phyloP scores from a whole-genome alignment of 2,113 vertebrate species.

The Vireo altiloquus region DNA sequence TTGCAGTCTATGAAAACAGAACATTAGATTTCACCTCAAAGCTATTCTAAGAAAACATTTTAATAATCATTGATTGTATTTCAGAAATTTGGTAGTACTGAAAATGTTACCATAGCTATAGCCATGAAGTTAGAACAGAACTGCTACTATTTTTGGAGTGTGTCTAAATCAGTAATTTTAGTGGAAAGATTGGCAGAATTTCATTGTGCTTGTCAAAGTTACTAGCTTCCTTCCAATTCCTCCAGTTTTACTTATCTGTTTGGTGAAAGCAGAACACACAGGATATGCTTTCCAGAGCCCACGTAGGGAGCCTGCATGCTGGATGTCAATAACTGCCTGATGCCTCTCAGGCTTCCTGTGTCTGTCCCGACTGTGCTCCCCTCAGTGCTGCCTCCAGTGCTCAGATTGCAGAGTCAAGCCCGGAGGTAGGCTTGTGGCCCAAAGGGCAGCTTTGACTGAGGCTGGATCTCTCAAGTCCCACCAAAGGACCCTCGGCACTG shows the following conservation, averaged over 20 bases:
- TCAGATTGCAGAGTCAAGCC: neutral
- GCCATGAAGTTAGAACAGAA: neutral
- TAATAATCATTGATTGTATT: neutral
- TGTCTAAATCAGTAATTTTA: slow-evolving; percentile 5
- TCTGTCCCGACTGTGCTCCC: neutral
- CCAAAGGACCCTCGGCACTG: accelerated
- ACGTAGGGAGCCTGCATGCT: accelerated
- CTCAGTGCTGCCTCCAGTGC: neutral
- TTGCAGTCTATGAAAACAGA: neutral
- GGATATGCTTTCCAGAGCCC: neutral
- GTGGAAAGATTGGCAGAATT: neutral
- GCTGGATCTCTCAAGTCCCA: neutral
- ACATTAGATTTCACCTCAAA: neutral
- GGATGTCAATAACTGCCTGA: neutral
- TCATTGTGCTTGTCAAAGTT: neutral
- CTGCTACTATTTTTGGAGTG: neutral
- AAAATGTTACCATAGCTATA: neutral
- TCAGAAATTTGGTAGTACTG: neutral
- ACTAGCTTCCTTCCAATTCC: neutral
- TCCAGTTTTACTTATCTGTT: neutral
- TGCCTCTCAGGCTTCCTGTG: neutral
- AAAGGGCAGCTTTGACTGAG: accelerated
- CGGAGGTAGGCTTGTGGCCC: accelerated
- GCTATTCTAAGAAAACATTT: neutral
- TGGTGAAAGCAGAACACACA: neutral